Base-by-base conservation (phyloP, 53 echinoderm and acorn worm genomes). In the Echinarachnius parma region DNA sequence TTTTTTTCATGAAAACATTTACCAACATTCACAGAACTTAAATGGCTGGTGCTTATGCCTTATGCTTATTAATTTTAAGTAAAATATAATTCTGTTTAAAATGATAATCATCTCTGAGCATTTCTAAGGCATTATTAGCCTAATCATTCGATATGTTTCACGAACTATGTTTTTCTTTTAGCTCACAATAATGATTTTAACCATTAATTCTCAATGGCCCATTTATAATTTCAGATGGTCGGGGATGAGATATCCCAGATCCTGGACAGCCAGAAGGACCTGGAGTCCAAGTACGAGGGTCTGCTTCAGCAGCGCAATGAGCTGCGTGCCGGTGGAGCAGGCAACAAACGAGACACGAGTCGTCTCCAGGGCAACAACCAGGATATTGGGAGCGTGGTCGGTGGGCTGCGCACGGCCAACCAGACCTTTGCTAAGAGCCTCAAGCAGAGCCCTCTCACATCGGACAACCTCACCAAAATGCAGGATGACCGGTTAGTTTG, bases 241-340 rank as follows among this genome's bases (percentile, higher is more conserved):
- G 95, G 95, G 64, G 95, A 95, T 53, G 95, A 95, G 59, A 95
- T 95, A n/a, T 64, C 79, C n/a, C 81, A 91, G 31, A 95, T 95
- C 59, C 70, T 95, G 10, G 85, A 95, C 76, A 91, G 79, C 45
- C 95, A 95, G 58, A 84, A 84, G 53, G 77, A 95, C 30, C 82
- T 95, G 59, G 95, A 91, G 50, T 84, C 75, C 18, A 81, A 79
- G 42, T 95, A 91, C 44, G 95, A 95, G 75, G 75, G 77, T 18
- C 78, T 95, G 55, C 83, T 95, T 28, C 48, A 78, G 21, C 87
- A 87, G 72, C 84, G 95, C 64, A 67, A 78, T 3, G 86, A 90
- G 61, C 75, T 95, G 3, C 61, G 86, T 54, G 80, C 82, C 1
- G n/a, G n/a, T n/a, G n/a, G n/a, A n/a, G n/a, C n/a, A n/a, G 83